Evolutionary conservation across 2,797 vertebrate genomes (phyloP).

Genomic region (Lagodon rhomboides): DNA sequence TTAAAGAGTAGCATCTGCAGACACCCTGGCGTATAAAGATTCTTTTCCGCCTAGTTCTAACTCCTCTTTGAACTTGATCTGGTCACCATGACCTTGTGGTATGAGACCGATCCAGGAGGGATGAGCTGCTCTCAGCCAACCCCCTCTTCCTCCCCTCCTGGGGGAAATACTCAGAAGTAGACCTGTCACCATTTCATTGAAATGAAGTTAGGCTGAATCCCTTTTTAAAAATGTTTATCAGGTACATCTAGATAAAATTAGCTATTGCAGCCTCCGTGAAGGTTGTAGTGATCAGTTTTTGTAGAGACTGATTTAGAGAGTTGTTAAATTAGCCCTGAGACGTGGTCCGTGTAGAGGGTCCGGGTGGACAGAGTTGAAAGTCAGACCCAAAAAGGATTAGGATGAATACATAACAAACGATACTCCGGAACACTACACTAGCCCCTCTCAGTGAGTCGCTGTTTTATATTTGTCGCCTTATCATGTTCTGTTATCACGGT

Average conservation of each 20-base stretch:
- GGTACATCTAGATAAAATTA: no score
- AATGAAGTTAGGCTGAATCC: neutral
- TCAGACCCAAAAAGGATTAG: conserved; percentile 4
- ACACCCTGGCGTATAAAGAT: no score
- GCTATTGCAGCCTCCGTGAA: neutral
- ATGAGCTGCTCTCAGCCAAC: conserved; percentile 25
- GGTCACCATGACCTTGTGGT: conserved; percentile 48
- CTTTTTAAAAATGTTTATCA: neutral
- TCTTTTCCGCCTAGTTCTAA: no score
- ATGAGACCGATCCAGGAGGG: conserved; percentile 37
- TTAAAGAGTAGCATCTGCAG: neutral
- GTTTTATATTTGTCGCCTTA: conserved; percentile 27
- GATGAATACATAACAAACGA: neutral
- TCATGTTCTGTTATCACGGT: conserved; percentile 17
- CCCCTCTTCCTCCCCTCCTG: conserved; percentile 5
- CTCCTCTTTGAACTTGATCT: conserved; percentile 33
- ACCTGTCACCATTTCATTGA: neutral
- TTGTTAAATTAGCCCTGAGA: neutral
- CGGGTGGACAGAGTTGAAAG: neutral
- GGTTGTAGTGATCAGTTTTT: neutral
- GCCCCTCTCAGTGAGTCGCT: neutral
- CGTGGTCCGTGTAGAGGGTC: neutral
- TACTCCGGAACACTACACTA: conserved; percentile 2
- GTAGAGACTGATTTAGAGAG: neutral
- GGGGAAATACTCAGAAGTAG: conserved; percentile 13